These are phyloP conservation scores for Nemotelus pantherinus DNA, from an alignment of 2,888 invertebrate genomes.

Conservation along the genomic window DNA sequence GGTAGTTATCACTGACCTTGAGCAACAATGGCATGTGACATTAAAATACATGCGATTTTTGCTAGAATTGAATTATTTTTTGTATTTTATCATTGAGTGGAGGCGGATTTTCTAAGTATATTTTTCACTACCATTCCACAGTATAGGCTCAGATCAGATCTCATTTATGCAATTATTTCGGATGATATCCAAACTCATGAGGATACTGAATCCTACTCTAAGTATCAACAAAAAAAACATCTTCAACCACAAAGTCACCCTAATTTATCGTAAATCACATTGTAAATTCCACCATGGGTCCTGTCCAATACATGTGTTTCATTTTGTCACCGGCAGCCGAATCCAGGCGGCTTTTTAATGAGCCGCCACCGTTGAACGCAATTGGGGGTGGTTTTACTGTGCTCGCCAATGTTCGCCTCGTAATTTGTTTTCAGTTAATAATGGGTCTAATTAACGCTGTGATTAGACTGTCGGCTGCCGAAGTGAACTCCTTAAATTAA, in stretches of 20 bases:
- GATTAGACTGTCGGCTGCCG: constrained; percentile 47
- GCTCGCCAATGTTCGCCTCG: constrained; percentile 13
- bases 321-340: background rate
- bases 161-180: too few relatives aligned
- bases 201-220: background rate
- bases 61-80: too few relatives aligned
- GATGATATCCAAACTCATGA: background rate
- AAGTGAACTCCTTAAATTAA: constrained; percentile 41
- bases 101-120: too few relatives aligned
- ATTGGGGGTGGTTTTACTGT: constrained; percentile 21
- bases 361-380: constrained; percentile 8
- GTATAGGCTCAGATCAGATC: too few relatives aligned
- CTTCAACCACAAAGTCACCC: constrained; percentile 12
- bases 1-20: too few relatives aligned
- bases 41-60: too few relatives aligned
- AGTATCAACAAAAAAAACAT: background rate
- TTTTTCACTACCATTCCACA: too few relatives aligned
- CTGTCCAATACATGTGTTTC: constrained; percentile 12
- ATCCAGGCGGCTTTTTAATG: constrained; percentile 32
- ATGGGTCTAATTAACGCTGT: constrained; percentile 49
- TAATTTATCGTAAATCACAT: constrained; percentile 47
- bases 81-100: too few relatives aligned
- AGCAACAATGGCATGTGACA: too few relatives aligned
- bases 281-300: constrained; percentile 38
- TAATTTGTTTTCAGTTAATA: constrained; percentile 51